Evolutionary conservation across 2,888 invertebrate genomes (phyloP).

Genomic region (Patella pellucida): DNA sequence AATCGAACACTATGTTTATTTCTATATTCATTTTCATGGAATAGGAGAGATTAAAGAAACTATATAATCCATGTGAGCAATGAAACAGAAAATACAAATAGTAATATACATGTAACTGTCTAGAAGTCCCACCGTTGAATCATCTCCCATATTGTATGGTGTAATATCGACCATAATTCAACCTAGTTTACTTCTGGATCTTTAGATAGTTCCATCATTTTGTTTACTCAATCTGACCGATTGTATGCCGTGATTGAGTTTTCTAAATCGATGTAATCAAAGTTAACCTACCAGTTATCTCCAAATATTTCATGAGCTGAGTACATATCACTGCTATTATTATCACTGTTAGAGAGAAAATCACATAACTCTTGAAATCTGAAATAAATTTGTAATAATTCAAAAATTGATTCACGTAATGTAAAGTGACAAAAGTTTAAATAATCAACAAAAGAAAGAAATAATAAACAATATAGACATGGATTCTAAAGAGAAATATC

Average conservation of each 20-base stretch:
- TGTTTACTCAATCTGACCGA: background rate
- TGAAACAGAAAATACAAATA: no score
- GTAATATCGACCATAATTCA: no score
- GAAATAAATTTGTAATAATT: constrained; percentile 10
- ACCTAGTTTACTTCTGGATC: no score
- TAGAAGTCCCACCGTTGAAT: no score
- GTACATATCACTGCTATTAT: constrained; percentile 52
- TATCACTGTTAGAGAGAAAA: constrained; percentile 71
- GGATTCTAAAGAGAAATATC: no score
- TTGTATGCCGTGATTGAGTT: background rate
- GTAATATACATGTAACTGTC: no score
- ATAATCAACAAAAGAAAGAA: background rate
- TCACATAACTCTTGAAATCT: constrained; percentile 83
- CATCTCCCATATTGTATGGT: no score
- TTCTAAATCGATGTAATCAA: constrained; percentile 17
- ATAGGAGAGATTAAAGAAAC: no score
- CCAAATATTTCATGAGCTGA: constrained; percentile 76
- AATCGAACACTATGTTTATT: no score
- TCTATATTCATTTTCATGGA: no score
- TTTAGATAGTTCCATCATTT: no score
- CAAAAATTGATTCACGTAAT: background rate
- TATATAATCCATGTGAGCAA: no score
- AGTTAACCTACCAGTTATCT: constrained; percentile 72
- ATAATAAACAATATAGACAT: background rate
- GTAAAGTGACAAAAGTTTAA: background rate